phyloP scores from a whole-genome alignment of 1,140 invertebrate species.

The Drosophila varians region DNA sequence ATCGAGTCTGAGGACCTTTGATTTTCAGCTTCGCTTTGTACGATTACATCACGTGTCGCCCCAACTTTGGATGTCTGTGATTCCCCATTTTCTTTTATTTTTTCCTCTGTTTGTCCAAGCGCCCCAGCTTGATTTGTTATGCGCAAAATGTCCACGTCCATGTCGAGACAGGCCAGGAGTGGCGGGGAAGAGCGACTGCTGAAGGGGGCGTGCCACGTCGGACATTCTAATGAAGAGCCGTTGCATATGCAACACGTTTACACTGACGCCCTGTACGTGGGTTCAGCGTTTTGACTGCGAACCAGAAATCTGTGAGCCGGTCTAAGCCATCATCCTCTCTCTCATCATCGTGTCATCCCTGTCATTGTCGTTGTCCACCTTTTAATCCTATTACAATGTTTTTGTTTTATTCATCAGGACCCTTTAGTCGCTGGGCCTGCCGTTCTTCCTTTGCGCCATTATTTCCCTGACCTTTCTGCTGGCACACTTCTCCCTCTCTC shows the following conservation, averaged over 20 bases:
- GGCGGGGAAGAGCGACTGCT: neutral
- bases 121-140: constrained; percentile 77
- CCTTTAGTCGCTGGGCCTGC: constrained; percentile 12
- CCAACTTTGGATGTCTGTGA: constrained; percentile 77
- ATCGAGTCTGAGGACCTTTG: neutral
- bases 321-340: constrained; percentile 33
- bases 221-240: constrained; percentile 77
- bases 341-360: constrained; percentile 44
- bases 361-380: constrained; percentile 68
- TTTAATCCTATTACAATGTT: constrained; percentile 80
- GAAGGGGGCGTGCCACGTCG: constrained; percentile 62
- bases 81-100: constrained; percentile 50
- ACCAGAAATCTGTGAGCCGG: constrained; percentile 62
- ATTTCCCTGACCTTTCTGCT: constrained; percentile 30
- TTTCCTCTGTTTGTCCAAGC: constrained; percentile 42
- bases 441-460: constrained; percentile 6
- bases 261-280: constrained; percentile 59
- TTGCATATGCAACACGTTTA: constrained; percentile 78
- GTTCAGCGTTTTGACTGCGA: constrained; percentile 15
- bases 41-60: constrained; percentile 76
- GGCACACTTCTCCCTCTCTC: constrained; percentile 3
- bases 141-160: constrained; percentile 76
- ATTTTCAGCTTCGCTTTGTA: constrained; percentile 44
- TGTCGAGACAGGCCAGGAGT: constrained; percentile 64
- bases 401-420: constrained; percentile 78